Evolutionary conservation across 2,113 vertebrate genomes (phyloP).

Genomic region (Apodemus speciosus): DNA sequence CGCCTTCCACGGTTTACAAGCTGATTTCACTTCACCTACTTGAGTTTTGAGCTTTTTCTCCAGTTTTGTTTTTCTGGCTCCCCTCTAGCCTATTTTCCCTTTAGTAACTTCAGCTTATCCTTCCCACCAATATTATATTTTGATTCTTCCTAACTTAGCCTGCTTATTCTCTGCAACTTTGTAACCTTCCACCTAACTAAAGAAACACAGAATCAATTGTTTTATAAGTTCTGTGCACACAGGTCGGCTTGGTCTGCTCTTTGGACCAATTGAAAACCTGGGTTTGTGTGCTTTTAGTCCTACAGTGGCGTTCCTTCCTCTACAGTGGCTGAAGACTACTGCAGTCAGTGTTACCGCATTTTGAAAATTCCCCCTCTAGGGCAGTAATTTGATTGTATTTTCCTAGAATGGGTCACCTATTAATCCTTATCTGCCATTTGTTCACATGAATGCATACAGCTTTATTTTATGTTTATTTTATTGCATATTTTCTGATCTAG

Average conservation of each 20-base stretch:
- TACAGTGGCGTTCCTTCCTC: not conserved
- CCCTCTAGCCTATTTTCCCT: not conserved
- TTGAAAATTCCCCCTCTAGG: not conserved
- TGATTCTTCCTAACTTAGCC: not conserved
- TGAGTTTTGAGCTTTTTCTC: not conserved
- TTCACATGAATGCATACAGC: not conserved
- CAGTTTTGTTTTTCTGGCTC: not conserved
- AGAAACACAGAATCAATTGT: not conserved
- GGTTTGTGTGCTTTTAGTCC: not conserved
- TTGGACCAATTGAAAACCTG: not conserved
- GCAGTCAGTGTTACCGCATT: not conserved
- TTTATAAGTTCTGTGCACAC: not conserved
- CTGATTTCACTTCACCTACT: not conserved
- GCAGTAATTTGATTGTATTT: not conserved
- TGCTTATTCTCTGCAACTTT: not conserved
- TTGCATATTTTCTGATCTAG: not conserved
- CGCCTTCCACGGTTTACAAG: not conserved
- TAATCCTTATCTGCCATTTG: not conserved
- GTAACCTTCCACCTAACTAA: not conserved
- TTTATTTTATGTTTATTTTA: not conserved
- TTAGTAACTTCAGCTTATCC: not conserved
- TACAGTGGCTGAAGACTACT: not conserved
- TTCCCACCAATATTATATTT: not conserved
- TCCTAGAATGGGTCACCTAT: not conserved
- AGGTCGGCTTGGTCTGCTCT: not conserved